These are phyloP conservation scores for Actias luna DNA, from an alignment of 2,888 invertebrate genomes.

Conservation along the genomic window DNA sequence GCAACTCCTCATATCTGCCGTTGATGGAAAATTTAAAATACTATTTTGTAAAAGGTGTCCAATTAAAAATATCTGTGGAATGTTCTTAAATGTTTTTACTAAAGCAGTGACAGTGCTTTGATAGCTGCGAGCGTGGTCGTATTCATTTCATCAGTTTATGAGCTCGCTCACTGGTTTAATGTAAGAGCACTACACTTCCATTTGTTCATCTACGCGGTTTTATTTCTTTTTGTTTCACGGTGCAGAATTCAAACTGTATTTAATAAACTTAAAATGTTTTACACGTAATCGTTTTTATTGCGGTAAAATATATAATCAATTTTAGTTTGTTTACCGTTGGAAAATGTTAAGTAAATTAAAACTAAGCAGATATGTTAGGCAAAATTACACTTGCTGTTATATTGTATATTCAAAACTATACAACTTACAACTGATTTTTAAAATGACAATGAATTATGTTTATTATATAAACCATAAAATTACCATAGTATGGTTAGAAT, in stretches of 20 bases:
- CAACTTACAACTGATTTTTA: background rate
- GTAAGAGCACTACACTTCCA: slow-evolving; percentile 58
- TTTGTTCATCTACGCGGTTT: slow-evolving; percentile 53
- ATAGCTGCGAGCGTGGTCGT: slow-evolving; percentile 37
- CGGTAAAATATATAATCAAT: background rate
- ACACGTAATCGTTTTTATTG: background rate
- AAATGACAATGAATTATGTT: background rate
- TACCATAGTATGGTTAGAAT: background rate
- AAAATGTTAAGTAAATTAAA: background rate
- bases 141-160: slow-evolving; percentile 65
- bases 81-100: slow-evolving; percentile 44
- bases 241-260: slow-evolving; percentile 51
- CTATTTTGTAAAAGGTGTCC: slow-evolving; percentile 46
- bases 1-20: slow-evolving; percentile 32
- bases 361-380: background rate
- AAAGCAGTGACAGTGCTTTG: slow-evolving; percentile 47
- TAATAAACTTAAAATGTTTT: slow-evolving; percentile 43
- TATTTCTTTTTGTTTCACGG: slow-evolving; percentile 54
- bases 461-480: background rate
- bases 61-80: slow-evolving; percentile 56
- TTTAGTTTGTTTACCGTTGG: background rate
- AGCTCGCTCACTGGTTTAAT: slow-evolving; percentile 59
- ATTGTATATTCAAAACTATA: background rate
- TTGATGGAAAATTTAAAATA: slow-evolving; percentile 36
- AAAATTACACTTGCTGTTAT: background rate